Base-by-base conservation (phyloP, 2,888 invertebrate genomes). In the Sussaba pulchella region DNA sequence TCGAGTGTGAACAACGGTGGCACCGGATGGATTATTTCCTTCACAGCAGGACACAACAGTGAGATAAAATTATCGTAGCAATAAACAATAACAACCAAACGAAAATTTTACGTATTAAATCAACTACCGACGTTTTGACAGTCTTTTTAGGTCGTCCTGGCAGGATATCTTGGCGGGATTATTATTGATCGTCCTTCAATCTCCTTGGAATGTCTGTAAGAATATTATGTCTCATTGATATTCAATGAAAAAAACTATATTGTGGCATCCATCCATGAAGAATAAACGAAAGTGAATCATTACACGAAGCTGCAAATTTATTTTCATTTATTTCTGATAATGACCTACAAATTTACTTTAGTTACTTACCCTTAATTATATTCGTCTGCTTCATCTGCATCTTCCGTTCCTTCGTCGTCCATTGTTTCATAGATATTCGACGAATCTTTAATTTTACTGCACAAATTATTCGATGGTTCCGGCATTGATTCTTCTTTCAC, bases 1-100 rank as follows among this genome's bases (percentile, higher is more conserved):
- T 95, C 96, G 36, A 94, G 94, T 10, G 92, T 94, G 61, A 95
- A 96, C 85, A 96, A 96, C 86, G 94, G 94, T 21, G 97, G 96
- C 8, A 93, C 94, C 0, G 97, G 97, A 19, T 97, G 96, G 95
- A 88, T 93, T 2, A 93, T 94, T 43, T 72, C 83, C 6, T 94
- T 94, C 81, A 82, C 86, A 61, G 90, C 83, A 9, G 14, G 66
- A 43, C 64, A 78, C 21, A 54, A 61, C 64, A 71, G 83, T 83
- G 50, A 84, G 81, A 70, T 21, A 8, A 47, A 5, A 2, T 8
- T 1, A 19, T 19, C 1, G 8, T 47, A 5, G 47, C 12, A 2
- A 14, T 47, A n/a, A 12, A 43, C 43, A 17, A 10, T 5, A 9
- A 17, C 4, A 10, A 50, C 9, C 6, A 21, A 50, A 21, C 10